Conservation (phyloP, 2,888 invertebrate genomes). For the Sarcophaga carnaria region DNA sequence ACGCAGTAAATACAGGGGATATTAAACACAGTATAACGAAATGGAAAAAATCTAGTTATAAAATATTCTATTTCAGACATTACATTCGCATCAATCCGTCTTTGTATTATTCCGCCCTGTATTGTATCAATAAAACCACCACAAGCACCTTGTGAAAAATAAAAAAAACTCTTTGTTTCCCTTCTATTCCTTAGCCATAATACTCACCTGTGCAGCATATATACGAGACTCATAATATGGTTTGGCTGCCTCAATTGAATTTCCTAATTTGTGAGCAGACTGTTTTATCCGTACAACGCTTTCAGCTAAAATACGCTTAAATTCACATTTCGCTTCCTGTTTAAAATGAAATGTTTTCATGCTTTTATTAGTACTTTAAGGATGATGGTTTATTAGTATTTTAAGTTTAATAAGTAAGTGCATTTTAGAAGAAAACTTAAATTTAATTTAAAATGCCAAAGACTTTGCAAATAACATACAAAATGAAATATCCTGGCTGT, state of each 20-base stretch:
- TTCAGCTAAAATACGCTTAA: conserved; percentile 91
- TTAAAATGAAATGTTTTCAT: conserved; percentile 29
- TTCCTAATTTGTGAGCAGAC: conserved; percentile 90
- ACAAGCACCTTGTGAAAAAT: too few species aligned
- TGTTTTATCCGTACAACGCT: conserved; percentile 91
- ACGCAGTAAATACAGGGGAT: too few species aligned
- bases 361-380: conserved; percentile 28
- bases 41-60: too few species aligned
- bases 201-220: conserved; percentile 88
- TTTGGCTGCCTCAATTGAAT: conserved; percentile 92
- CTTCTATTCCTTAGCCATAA: neutral
- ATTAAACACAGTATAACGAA: too few species aligned
- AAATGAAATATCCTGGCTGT: neutral
- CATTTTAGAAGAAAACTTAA: neutral
- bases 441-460: conserved; percentile 22
- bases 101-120: too few species aligned
- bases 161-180: too few species aligned
- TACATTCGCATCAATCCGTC: too few species aligned
- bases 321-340: conserved; percentile 90
- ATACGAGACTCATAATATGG: conserved; percentile 95
- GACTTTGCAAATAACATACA: too few species aligned
- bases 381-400: conserved; percentile 21
- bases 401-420: conserved; percentile 4
- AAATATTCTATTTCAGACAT: too few species aligned
- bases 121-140: too few species aligned